Percentiles rank a stretch among this genome's conserved stretches.
These are phyloP conservation scores for Spialia ferax DNA, from an alignment of 2,888 invertebrate species.

Conservation along the genomic window DNA sequence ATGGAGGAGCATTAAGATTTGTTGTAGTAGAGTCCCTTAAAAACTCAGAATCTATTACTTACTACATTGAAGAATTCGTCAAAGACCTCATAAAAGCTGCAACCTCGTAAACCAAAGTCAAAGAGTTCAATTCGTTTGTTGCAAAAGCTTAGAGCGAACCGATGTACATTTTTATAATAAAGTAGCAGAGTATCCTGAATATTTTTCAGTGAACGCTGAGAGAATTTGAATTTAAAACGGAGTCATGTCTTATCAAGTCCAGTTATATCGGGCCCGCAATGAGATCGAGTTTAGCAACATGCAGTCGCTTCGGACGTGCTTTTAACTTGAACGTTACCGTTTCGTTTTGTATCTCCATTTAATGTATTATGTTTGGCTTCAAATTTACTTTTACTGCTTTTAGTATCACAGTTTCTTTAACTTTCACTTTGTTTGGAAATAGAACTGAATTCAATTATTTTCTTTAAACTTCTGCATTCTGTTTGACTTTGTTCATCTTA, in stretches of 20 bases:
- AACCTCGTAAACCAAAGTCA: not conserved
- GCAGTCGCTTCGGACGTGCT: not conserved
- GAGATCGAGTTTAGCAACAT: slow-evolving; percentile 23
- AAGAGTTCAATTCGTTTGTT: not conserved
- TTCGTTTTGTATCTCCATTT: not conserved
- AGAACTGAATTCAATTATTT: too few relatives aligned
- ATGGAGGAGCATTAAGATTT: too few relatives aligned
- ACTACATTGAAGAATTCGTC: not conserved
- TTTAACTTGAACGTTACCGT: not conserved
- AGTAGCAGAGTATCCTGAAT: slow-evolving; percentile 2
- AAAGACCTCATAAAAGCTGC: not conserved
- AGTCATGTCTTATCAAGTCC: slow-evolving; percentile 28
- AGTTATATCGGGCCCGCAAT: slow-evolving; percentile 32
- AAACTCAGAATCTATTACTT: too few relatives aligned
- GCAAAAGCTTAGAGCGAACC: not conserved
- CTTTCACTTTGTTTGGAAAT: not conserved
- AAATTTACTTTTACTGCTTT: not conserved
- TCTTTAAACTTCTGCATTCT: too few relatives aligned
- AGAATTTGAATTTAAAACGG: slow-evolving; percentile 27
- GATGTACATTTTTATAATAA: not conserved
- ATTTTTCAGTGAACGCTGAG: not conserved
- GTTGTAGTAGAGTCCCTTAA: too few relatives aligned
- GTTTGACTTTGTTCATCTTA: too few relatives aligned
- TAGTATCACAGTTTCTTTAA: not conserved
- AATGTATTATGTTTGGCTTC: not conserved